Percentiles rank a stretch among this genome's conserved stretches.
These are phyloP conservation scores for Gymnarchus niloticus DNA, from an alignment of 2,113 vertebrate species.

Conservation along the genomic window DNA sequence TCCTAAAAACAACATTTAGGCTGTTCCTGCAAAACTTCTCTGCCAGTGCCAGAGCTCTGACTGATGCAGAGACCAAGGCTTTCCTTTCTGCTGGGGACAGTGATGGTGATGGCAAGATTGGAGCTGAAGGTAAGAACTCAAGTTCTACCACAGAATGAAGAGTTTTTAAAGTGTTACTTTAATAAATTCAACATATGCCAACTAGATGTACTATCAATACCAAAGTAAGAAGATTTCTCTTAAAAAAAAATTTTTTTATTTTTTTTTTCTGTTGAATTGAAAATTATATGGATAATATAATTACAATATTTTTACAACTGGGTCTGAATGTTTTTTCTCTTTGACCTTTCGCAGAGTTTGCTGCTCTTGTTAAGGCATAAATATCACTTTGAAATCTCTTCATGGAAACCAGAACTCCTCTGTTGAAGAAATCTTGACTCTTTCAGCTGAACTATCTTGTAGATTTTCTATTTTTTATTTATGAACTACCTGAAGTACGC, in stretches of 20 bases:
- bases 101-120: constrained; percentile 55
- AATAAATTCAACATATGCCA: not conserved
- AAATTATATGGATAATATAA: not conserved
- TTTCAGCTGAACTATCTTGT: constrained; percentile 34
- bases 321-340: constrained; percentile 11
- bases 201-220: not conserved
- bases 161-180: not conserved
- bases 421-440: constrained; percentile 42
- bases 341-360: constrained; percentile 50
- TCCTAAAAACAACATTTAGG: constrained; percentile 24
- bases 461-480: constrained; percentile 54
- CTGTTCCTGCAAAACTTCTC: constrained; percentile 54
- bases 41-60: constrained; percentile 45
- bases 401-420: constrained; percentile 51
- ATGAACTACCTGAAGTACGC: constrained; percentile 40
- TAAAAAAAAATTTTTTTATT: too few species aligned
- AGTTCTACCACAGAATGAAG: constrained; percentile 13
- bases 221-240: too few species aligned
- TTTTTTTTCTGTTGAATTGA: not conserved
- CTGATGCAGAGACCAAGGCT: constrained; percentile 49
- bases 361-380: constrained; percentile 49
- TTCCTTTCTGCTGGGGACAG: constrained; percentile 51
- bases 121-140: constrained; percentile 46
- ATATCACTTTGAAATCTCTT: constrained; percentile 30
- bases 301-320: not conserved